phyloP scores from a whole-genome alignment of 2,797 vertebrate species.

The Xiphorhynchus erythropygius region DNA sequence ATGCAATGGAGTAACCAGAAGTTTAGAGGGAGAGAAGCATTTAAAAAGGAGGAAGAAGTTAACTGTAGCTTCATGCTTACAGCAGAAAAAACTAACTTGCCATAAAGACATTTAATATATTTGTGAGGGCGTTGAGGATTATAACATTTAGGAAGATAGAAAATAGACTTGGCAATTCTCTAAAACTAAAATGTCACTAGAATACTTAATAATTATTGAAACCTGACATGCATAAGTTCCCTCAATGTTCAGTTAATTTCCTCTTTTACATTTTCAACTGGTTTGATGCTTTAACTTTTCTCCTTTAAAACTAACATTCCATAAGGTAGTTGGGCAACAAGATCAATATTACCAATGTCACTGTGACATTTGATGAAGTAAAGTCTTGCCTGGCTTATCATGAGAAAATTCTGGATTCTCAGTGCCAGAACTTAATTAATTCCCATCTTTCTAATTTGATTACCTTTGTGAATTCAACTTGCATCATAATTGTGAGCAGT shows the following conservation, averaged over 20 bases:
- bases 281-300: conserved; percentile 12
- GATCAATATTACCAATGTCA: conserved; percentile 38
- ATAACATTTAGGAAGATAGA: not conserved
- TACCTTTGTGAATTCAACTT: conserved; percentile 12
- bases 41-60: not conserved
- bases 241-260: not conserved
- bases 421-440: conserved; percentile 31
- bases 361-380: conserved; percentile 27
- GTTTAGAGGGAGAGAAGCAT: not conserved
- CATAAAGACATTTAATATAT: not conserved
- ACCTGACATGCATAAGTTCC: not conserved
- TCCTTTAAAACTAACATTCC: not conserved
- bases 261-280: not conserved
- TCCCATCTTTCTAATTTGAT: conserved; percentile 39
- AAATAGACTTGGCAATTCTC: not conserved
- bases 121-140: not conserved
- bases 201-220: not conserved
- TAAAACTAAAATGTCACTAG: not conserved
- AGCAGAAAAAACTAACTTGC: not conserved
- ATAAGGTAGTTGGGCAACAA: not conserved
- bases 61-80: not conserved
- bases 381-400: conserved; percentile 28
- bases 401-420: conserved; percentile 12
- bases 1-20: not conserved
- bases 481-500: conserved; percentile 10